Conservation (phyloP, 2,888 invertebrate species). For the Dasysyrphus albostriatus region DNA sequence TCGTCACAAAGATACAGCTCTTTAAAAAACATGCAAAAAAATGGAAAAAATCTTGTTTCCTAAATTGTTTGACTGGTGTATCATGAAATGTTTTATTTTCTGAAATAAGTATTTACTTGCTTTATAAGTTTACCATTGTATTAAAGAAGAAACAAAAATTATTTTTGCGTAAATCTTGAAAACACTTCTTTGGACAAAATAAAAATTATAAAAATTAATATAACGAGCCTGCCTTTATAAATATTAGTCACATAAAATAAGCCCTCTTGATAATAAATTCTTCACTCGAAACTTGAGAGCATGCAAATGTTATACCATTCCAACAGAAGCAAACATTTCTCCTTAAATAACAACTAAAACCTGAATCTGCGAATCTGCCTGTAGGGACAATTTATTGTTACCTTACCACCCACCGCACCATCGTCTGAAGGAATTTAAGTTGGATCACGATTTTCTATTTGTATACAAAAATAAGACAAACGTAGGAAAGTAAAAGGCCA, state of each 20-base stretch:
- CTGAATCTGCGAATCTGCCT: conserved; percentile 20
- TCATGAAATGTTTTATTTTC: no score
- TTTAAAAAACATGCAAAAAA: no score
- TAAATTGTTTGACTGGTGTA: no score
- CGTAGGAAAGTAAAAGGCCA: conserved; percentile 47
- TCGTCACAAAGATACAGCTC: no score
- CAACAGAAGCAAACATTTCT: background rate
- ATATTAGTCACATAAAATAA: background rate
- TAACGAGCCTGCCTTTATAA: background rate
- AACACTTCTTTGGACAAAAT: no score
- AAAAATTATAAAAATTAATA: no score
- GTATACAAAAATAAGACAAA: background rate
- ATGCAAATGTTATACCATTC: background rate
- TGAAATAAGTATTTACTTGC: no score
- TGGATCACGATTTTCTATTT: conserved; percentile 17
- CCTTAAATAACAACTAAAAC: background rate
- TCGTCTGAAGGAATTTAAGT: background rate
- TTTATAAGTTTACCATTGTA: no score
- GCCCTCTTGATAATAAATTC: background rate
- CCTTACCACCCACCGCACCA: no score
- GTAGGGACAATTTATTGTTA: conserved; percentile 5
- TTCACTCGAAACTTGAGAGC: background rate
- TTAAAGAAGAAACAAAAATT: no score
- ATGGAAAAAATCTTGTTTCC: no score
- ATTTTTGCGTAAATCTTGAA: no score